Evolutionary conservation across 2,113 vertebrate genomes (phyloP).

Genomic region (Syngnathus scovelli): DNA sequence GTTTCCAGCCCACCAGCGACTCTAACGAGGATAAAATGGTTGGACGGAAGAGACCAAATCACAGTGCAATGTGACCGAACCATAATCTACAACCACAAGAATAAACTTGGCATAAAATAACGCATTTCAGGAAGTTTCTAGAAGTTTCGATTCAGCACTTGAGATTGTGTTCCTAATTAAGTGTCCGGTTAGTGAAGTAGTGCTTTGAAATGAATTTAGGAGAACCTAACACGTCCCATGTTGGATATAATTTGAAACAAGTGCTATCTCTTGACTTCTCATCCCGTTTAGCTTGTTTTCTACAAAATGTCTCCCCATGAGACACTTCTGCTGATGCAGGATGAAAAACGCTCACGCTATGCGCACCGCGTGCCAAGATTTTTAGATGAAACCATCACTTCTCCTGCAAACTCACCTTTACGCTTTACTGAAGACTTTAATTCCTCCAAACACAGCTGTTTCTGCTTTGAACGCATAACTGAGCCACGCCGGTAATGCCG

Average conservation of each 20-base stretch:
- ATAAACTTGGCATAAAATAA: not conserved
- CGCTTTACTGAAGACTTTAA: slow-evolving; percentile 1
- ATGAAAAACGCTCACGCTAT: not conserved
- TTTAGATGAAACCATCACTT: slow-evolving; percentile 2
- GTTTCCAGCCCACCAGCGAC: too few relatives aligned
- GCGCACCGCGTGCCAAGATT: not conserved
- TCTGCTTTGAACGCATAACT: slow-evolving; percentile 5
- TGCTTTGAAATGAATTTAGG: not conserved
- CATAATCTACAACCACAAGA: not conserved
- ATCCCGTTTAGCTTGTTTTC: not conserved
- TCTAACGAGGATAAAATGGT: too few relatives aligned
- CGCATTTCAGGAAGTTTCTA: too few relatives aligned
- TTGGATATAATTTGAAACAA: not conserved
- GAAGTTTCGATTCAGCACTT: not conserved
- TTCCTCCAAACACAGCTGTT: slow-evolving; percentile 7
- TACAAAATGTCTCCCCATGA: not conserved
- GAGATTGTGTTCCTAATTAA: not conserved
- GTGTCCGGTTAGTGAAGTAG: not conserved
- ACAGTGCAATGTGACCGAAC: not conserved
- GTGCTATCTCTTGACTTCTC: not conserved
- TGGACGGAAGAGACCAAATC: too few relatives aligned
- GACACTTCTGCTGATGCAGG: slow-evolving; percentile 6
- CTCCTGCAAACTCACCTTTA: slow-evolving; percentile 6
- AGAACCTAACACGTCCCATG: not conserved
- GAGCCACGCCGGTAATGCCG: not conserved